phyloP scores from a whole-genome alignment of 2,113 vertebrate species.

The Peromyscus maniculatus region DNA sequence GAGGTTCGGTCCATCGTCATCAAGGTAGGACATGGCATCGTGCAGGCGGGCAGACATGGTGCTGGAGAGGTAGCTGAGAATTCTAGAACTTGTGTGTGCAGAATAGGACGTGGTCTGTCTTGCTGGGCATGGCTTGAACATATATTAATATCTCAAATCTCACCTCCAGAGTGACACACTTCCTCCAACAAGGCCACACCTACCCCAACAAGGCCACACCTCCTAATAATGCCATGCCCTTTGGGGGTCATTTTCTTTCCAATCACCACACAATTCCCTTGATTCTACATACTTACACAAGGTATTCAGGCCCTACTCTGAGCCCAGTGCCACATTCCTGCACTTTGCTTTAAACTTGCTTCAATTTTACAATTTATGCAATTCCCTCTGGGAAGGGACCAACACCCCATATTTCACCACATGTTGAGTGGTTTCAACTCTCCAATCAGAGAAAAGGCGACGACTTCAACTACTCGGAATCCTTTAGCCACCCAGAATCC shows the following conservation, averaged over 20 bases:
- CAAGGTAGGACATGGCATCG: not conserved
- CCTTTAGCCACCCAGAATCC: slow-evolving; percentile 21
- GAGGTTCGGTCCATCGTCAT: not conserved
- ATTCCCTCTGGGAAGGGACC: not conserved
- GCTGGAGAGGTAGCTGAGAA: not conserved
- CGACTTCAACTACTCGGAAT: not conserved
- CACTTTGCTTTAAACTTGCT: not conserved
- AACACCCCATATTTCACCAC: not conserved
- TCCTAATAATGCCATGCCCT: not conserved
- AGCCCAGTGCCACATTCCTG: not conserved
- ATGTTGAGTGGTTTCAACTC: not conserved
- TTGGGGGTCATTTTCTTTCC: not conserved
- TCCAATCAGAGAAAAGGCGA: not conserved
- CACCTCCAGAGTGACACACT: not conserved
- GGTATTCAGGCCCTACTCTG: no score
- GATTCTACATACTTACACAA: not conserved
- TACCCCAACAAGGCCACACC: not conserved
- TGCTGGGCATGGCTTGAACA: not conserved
- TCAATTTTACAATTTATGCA: not conserved
- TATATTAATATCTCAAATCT: not conserved
- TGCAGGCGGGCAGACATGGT: not conserved
- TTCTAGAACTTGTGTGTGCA: not conserved
- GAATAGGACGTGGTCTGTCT: not conserved
- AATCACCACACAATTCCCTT: not conserved
- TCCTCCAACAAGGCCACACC: not conserved